Conservation (phyloP, 2,888 invertebrate genomes). For the Dynastes grantii region DNA sequence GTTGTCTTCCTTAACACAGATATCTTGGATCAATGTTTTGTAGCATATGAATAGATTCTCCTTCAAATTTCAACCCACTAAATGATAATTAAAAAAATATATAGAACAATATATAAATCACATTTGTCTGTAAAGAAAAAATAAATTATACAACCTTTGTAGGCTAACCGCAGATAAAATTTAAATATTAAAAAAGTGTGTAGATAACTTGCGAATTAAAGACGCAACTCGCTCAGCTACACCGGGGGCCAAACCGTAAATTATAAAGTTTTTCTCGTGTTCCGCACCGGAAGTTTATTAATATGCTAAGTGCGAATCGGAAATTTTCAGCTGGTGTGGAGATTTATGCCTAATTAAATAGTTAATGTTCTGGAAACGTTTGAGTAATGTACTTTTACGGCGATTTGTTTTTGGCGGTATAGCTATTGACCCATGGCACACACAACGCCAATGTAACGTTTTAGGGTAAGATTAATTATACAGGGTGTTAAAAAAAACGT, state of each 20-base stretch:
- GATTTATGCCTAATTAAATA: conserved; percentile 39
- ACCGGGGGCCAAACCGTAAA: neutral
- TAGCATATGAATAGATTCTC: no score
- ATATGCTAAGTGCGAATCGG: conserved; percentile 34
- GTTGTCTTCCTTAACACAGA: no score
- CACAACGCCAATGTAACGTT: conserved; percentile 8
- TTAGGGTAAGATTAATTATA: conserved; percentile 24
- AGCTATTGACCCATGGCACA: conserved; percentile 20
- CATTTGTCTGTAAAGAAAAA: no score
- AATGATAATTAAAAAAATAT: no score
- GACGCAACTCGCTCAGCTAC: neutral
- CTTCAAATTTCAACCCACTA: no score
- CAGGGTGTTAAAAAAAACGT: neutral
- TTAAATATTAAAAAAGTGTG: neutral
- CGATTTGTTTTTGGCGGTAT: conserved; percentile 22
- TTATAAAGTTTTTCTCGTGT: conserved; percentile 16
- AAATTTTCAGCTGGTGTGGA: conserved; percentile 16
- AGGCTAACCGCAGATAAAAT: no score
- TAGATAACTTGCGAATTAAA: conserved; percentile 17
- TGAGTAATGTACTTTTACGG: conserved; percentile 35
- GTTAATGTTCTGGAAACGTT: conserved; percentile 30
- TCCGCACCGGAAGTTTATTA: conserved; percentile 34
- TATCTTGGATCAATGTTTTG: no score
- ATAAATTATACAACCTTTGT: no score
- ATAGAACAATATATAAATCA: no score